Evolutionary conservation across 2,113 vertebrate species (phyloP).

Genomic region (Myanophis thanlyinensis): DNA sequence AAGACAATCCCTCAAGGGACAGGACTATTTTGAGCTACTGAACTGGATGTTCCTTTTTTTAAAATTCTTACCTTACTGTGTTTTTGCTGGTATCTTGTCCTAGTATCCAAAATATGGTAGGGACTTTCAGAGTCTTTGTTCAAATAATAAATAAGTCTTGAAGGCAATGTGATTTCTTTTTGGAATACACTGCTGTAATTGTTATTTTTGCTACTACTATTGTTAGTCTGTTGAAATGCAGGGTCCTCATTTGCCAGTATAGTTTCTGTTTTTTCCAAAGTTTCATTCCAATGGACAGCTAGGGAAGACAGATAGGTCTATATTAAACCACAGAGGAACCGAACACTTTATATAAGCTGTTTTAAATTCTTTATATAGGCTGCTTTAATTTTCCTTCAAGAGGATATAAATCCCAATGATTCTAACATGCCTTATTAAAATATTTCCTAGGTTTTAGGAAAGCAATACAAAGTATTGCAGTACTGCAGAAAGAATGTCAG

Average conservation of each 20-base stretch:
- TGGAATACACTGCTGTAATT: constrained; percentile 74
- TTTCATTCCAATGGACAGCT: constrained; percentile 78
- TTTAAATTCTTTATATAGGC: constrained; percentile 10
- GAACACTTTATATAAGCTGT: constrained; percentile 33
- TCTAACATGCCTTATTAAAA: neutral
- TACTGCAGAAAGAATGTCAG: neutral
- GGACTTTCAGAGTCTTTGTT: constrained; percentile 93
- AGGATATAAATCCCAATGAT: constrained; percentile 28
- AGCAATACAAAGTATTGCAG: neutral
- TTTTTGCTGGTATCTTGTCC: constrained; percentile 82
- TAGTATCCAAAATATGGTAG: constrained; percentile 92
- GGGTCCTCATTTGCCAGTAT: constrained; percentile 64
- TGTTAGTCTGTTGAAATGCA: constrained; percentile 69
- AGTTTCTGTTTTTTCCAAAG: constrained; percentile 59
- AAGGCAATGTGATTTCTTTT: constrained; percentile 88
- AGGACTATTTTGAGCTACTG: constrained; percentile 25
- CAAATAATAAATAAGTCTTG: constrained; percentile 93
- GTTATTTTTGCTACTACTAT: constrained; percentile 76
- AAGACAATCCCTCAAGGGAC: constrained; percentile 17
- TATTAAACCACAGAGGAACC: constrained; percentile 40
- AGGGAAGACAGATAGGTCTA: constrained; percentile 42
- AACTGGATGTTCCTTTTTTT: neutral
- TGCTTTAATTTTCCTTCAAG: constrained; percentile 3
- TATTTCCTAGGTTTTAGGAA: constrained; percentile 2
- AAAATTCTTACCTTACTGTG: constrained; percentile 82